Evolutionary conservation across 2,888 invertebrate species (phyloP).

Genomic region (Euzetes globulus): DNA sequence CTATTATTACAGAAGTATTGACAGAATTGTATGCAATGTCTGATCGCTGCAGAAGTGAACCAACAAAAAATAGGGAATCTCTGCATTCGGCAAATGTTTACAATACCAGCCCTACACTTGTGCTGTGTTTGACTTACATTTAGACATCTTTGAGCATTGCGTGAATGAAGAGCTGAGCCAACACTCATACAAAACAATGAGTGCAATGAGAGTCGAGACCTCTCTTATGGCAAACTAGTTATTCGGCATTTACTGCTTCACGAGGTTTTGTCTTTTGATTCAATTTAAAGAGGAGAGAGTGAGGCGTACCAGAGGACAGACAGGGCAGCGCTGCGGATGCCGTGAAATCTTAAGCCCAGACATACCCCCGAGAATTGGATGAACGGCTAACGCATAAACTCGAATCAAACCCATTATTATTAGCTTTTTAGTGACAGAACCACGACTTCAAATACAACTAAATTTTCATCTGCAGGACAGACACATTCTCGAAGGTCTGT

Average conservation of each 20-base stretch:
- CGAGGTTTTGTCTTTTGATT: conserved; percentile 20
- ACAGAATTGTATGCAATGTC: conserved; percentile 3
- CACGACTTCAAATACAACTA: conserved; percentile 6
- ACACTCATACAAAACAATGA: neutral
- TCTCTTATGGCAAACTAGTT: conserved; percentile 11
- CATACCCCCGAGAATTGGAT: conserved; percentile 4
- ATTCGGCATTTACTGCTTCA: conserved; percentile 27
- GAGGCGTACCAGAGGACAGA: neutral
- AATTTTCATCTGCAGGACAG: neutral
- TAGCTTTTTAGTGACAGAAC: conserved; percentile 20
- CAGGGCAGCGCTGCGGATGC: neutral
- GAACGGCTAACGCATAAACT: conserved; percentile 11
- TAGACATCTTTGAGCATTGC: conserved; percentile 27
- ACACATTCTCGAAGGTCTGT: conserved; percentile 3
- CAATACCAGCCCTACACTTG: conserved; percentile 18
- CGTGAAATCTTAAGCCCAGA: conserved; percentile 21
- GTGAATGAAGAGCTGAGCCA: conserved; percentile 17
- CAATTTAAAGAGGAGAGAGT: conserved; percentile 17
- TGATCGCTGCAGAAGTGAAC: neutral
- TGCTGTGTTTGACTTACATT: conserved; percentile 29
- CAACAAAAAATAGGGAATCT: neutral
- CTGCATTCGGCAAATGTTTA: conserved; percentile 25
- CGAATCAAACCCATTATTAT: conserved; percentile 14
- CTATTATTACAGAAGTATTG: neutral
- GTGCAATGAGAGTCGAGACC: conserved; percentile 1